These are phyloP conservation scores for Aptenodytes patagonicus DNA, from an alignment of 2,113 vertebrate species.

Conservation along the genomic window DNA sequence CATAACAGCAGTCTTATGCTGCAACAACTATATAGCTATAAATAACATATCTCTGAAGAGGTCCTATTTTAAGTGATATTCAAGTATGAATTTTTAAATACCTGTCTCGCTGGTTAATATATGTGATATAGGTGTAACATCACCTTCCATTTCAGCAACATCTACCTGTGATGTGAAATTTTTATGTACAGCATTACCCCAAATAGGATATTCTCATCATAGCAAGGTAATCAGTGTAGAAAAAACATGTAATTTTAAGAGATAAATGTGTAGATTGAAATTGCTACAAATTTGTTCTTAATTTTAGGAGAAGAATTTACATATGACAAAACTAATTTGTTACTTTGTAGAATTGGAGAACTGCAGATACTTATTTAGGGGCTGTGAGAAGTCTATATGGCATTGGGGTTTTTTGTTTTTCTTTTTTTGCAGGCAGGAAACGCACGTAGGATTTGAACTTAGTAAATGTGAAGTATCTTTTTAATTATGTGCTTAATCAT, in stretches of 20 bases:
- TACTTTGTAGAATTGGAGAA: neutral
- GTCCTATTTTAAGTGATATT: neutral
- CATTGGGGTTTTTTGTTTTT: neutral
- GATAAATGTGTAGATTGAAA: neutral
- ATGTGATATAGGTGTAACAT: neutral
- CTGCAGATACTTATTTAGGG: neutral
- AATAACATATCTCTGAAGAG: neutral
- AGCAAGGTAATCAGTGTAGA: neutral
- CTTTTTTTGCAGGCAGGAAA: neutral
- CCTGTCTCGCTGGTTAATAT: neutral
- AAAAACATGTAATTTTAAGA: neutral
- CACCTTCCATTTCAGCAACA: neutral
- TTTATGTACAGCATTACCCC: neutral
- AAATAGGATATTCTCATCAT: neutral
- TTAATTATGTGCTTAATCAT: neutral
- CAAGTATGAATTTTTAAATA: neutral
- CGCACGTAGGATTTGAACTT: neutral
- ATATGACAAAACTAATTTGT: neutral
- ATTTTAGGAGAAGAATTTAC: neutral
- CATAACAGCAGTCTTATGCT: neutral
- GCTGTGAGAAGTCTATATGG: neutral
- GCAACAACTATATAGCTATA: neutral
- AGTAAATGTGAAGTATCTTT: neutral
- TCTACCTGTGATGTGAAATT: neutral
- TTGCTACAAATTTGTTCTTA: neutral